Base-by-base conservation (phyloP, 2,797 vertebrate species). In the Molothrus ater region DNA sequence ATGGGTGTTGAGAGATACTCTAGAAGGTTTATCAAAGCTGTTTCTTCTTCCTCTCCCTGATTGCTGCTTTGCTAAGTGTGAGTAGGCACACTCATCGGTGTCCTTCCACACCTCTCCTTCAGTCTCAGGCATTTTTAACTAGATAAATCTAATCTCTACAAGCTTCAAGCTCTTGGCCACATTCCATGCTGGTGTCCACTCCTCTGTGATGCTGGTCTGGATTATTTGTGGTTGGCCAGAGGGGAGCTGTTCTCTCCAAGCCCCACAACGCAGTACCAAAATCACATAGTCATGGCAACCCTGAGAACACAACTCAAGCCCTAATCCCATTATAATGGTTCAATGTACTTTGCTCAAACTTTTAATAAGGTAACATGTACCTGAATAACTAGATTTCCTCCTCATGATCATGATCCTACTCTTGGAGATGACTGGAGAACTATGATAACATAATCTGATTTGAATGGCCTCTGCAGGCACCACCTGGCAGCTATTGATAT, bases 361-460 rank as follows among this genome's bases (percentile, higher is more conserved):
- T 96, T 95, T 96, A 97, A 97, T 96, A 95, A 97, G 80, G 90
- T 92, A 96, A 82, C 60, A 80, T 96, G 95, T 95, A 88, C 95
- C 92, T 94, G 86, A 95, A 95, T 97, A 97, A 97, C 91, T 96
- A 91, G 73, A 97, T 97, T 97, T 97, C 54, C 90, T 96, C 60
- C 66, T 80, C 76, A 89, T 85, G 68, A 72, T 92, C 93, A 50
- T 86, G 95, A 92, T 84, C 79, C 73, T 88, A 93, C 84, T 93
- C 54, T 95, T 96, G 89, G 87, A 13, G 17, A 87, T 95, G 91
- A 96, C 86, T 96, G 88, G 90, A 95, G 91, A 96, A 86, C 91
- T 92, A 80, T 79, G 96, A 96, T 94, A 96, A 86, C 66, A 86
- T 97, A 97, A 97, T 97, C 78, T 86, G 70, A 97, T 97, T 97